These are phyloP conservation scores for Apocheima hispidaria DNA, from an alignment of 2,888 invertebrate genomes.

Conservation along the genomic window DNA sequence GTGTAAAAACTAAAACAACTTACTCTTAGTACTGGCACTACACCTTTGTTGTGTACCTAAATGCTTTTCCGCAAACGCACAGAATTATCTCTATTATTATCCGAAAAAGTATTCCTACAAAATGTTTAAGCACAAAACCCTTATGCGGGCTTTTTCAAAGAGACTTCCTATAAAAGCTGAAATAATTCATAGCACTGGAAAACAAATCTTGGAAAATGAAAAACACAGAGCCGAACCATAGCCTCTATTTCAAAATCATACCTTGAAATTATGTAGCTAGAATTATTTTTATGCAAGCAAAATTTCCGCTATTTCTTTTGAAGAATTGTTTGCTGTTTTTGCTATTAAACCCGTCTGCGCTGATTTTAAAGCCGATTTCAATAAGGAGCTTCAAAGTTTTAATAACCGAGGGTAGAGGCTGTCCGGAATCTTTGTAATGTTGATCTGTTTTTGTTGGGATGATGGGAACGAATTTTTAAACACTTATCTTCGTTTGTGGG, in stretches of 20 bases:
- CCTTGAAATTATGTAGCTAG: neutral
- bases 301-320: conserved; percentile 2
- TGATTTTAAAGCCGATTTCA: conserved; percentile 55
- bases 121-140: conserved; percentile 1
- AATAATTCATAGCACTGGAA: conserved; percentile 14
- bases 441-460: neutral
- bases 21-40: too few relatives aligned
- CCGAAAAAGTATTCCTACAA: neutral
- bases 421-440: neutral
- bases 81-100: too few relatives aligned
- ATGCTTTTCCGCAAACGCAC: too few relatives aligned
- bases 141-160: conserved; percentile 5
- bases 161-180: conserved; percentile 6
- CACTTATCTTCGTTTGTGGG: too few relatives aligned
- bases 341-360: conserved; percentile 45
- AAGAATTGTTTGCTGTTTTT: conserved; percentile 23
- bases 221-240: neutral
- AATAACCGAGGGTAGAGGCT: conserved; percentile 40
- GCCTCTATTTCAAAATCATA: neutral
- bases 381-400: conserved; percentile 58
- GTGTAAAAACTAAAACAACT: too few relatives aligned
- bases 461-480: too few relatives aligned
- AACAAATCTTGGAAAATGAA: conserved; percentile 16
- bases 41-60: too few relatives aligned
- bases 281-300: neutral